These are phyloP conservation scores for Alosa alosa DNA, from an alignment of 2,113 vertebrate species.

Conservation along the genomic window DNA sequence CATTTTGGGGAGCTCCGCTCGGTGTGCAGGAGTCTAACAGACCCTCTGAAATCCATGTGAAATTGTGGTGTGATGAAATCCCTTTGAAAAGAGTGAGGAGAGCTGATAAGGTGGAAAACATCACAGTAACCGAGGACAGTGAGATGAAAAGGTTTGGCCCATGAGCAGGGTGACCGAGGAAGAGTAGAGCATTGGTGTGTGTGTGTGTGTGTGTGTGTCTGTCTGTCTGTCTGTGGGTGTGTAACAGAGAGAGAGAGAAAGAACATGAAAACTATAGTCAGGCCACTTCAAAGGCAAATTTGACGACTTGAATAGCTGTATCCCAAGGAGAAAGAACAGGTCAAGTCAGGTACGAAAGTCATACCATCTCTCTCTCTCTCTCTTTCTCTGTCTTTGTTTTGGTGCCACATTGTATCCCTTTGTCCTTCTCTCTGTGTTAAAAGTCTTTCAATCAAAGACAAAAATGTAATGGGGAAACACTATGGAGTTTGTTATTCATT, in stretches of 20 bases:
- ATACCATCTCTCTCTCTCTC: background rate
- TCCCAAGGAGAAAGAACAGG: background rate
- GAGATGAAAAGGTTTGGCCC: background rate
- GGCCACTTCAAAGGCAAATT: constrained; percentile 17
- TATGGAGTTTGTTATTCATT: background rate
- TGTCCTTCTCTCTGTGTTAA: background rate
- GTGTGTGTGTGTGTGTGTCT: background rate
- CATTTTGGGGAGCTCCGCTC: too few species aligned
- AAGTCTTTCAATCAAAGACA: background rate
- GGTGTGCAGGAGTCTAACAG: too few species aligned
- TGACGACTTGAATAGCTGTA: background rate
- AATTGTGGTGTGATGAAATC: too few species aligned
- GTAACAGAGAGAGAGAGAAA: background rate
- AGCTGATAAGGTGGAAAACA: too few species aligned
- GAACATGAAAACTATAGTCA: background rate
- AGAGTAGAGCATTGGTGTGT: too few species aligned
- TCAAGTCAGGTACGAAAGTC: background rate
- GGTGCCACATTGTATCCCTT: background rate
- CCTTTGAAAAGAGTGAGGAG: too few species aligned
- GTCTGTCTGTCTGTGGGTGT: background rate
- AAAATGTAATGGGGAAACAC: background rate
- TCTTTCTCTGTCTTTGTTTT: background rate
- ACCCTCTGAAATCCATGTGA: too few species aligned
- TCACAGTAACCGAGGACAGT: too few species aligned
- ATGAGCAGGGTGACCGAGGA: background rate